Evolutionary conservation across 2,113 vertebrate genomes (phyloP).

Genomic region (Pollachius pollachius): DNA sequence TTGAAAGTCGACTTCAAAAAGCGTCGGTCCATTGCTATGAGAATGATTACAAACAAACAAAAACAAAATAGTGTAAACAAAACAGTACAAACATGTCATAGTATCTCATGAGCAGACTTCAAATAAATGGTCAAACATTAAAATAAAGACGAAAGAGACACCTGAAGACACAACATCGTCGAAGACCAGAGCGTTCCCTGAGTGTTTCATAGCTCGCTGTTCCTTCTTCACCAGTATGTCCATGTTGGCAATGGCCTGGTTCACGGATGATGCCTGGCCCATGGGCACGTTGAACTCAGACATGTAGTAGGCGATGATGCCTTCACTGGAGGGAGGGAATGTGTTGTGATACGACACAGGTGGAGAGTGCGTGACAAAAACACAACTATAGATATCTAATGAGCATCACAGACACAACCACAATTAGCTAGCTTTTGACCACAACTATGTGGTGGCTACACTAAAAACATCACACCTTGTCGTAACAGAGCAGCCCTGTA

Average conservation of each 20-base stretch:
- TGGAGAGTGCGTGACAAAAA: too few relatives aligned
- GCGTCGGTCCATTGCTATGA: neutral
- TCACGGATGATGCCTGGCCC: constrained; percentile 50
- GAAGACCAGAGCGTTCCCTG: constrained; percentile 24
- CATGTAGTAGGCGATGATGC: constrained; percentile 77
- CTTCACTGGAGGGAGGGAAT: constrained; percentile 58
- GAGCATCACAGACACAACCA: too few relatives aligned
- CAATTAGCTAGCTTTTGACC: neutral
- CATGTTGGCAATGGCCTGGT: constrained; percentile 42
- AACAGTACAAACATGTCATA: neutral
- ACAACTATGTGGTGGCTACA: neutral
- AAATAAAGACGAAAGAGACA: constrained; percentile 14
- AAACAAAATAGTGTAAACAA: too few relatives aligned
- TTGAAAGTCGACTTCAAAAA: neutral
- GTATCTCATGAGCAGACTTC: neutral
- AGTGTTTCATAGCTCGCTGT: fast-evolving
- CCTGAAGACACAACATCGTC: constrained; percentile 57
- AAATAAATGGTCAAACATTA: neutral
- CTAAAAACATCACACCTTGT: too few relatives aligned
- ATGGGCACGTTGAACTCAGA: constrained; percentile 69
- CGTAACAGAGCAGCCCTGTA: too few relatives aligned
- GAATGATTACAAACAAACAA: too few relatives aligned
- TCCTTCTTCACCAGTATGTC: constrained; percentile 30
- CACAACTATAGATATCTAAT: too few relatives aligned
- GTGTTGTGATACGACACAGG: too few relatives aligned